Percentiles rank a stretch among this genome's conserved stretches.
These are phyloP conservation scores for Brachionus manjavacas DNA, from an alignment of 1,140 invertebrate species.

Conservation along the genomic window DNA sequence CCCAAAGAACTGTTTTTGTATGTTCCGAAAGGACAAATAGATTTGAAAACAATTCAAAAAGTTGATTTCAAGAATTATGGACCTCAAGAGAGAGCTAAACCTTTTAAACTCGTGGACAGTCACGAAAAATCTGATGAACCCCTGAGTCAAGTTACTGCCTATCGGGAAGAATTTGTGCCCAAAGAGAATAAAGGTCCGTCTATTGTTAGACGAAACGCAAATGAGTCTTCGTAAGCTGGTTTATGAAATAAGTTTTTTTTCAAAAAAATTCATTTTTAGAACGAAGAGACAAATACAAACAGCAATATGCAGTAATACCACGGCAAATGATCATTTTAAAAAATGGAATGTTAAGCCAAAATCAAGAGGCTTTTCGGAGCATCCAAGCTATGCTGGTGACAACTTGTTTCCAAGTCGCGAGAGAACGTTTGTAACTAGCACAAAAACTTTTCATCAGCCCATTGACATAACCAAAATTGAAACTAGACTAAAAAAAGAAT, in stretches of 20 bases:
- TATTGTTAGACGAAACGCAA: neutral
- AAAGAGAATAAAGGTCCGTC: neutral
- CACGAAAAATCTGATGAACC: neutral
- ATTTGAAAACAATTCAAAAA: conserved; percentile 19
- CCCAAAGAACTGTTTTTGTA: neutral
- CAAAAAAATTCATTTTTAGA: neutral
- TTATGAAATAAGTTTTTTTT: neutral
- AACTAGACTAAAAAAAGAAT: neutral
- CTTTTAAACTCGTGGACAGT: neutral
- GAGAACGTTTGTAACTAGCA: neutral
- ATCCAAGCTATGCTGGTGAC: conserved; percentile 11
- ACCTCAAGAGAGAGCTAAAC: neutral
- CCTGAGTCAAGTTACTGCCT: neutral
- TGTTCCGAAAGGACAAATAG: conserved; percentile 4
- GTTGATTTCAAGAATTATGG: neutral
- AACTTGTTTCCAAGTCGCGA: neutral
- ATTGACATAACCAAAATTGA: conserved; percentile 14
- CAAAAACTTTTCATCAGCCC: neutral
- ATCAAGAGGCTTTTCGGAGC: neutral
- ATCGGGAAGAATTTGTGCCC: neutral
- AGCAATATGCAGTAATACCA: neutral
- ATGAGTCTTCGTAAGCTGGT: conserved; percentile 5
- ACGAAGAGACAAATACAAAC: neutral
- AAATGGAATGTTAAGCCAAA: neutral
- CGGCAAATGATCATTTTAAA: conserved; percentile 3